Evolutionary conservation across 2,113 vertebrate species (phyloP).

Genomic region (Potamarius usumacintae): DNA sequence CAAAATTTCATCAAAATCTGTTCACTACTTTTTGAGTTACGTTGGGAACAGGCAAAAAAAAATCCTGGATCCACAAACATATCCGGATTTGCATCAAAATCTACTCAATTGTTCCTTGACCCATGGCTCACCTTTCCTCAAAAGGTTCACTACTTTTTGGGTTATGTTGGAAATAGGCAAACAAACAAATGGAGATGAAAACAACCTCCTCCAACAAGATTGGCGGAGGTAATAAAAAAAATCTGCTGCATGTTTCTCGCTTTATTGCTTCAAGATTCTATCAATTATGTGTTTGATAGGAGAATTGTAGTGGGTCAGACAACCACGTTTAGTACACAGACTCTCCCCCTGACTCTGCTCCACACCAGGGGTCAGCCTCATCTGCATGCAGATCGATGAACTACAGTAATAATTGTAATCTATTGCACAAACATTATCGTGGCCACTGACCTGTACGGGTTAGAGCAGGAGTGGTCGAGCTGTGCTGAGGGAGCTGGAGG

Average conservation of each 20-base stretch:
- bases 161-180: no score
- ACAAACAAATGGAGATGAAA: no score
- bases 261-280: slow-evolving; percentile 30
- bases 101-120: no score
- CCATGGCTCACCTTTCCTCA: no score
- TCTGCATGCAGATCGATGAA: slow-evolving; percentile 78
- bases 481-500: slow-evolving; percentile 54
- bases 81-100: no score
- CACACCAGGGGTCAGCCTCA: slow-evolving; percentile 64
- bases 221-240: not conserved
- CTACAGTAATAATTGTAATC: slow-evolving; percentile 81
- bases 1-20: no score
- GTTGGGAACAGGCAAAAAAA: no score
- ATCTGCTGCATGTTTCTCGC: slow-evolving; percentile 14
- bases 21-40: no score
- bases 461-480: slow-evolving; percentile 57
- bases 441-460: slow-evolving; percentile 69
- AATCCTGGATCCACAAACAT: no score
- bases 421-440: slow-evolving; percentile 75
- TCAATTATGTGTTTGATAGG: slow-evolving; percentile 27
- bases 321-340: slow-evolving; percentile 62
- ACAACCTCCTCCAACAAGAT: no score
- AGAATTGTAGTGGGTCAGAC: slow-evolving; percentile 43
- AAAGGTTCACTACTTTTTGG: no score
- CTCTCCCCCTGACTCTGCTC: slow-evolving; percentile 57